phyloP scores from a whole-genome alignment of 2,888 invertebrate species.

The Rhingia campestris region DNA sequence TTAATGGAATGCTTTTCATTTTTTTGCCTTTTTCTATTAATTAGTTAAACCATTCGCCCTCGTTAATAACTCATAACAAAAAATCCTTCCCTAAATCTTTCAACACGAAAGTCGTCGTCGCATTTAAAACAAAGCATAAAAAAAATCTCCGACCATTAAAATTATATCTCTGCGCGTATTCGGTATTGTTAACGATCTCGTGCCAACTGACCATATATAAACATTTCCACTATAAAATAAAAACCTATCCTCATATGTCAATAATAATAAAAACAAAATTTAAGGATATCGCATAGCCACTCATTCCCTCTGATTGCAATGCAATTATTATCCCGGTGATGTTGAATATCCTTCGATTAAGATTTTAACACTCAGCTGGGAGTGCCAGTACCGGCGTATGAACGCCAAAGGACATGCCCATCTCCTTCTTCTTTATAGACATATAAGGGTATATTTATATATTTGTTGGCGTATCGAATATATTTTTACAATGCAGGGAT shows the following conservation, averaged over 20 bases:
- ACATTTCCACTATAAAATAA: constrained; percentile 28
- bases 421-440: too few species aligned
- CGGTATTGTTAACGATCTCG: constrained; percentile 61
- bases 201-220: constrained; percentile 47
- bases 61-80: not conserved
- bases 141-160: constrained; percentile 55
- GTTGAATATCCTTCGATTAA: constrained; percentile 55
- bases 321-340: constrained; percentile 66
- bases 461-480: constrained; percentile 42
- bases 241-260: constrained; percentile 41
- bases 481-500: constrained; percentile 18
- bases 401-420: constrained; percentile 15
- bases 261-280: constrained; percentile 55
- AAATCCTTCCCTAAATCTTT: not conserved
- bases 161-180: constrained; percentile 26
- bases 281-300: constrained; percentile 54
- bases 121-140: not conserved
- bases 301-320: constrained; percentile 59
- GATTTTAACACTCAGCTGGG: constrained; percentile 41
- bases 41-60: too few species aligned
- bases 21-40: too few species aligned
- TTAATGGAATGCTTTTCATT: too few species aligned
- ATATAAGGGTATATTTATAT: too few species aligned
- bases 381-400: not conserved
- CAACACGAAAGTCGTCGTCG: constrained; percentile 2